phyloP scores from a whole-genome alignment of 2,888 invertebrate genomes.

The Petrolisthes cinctipes region DNA sequence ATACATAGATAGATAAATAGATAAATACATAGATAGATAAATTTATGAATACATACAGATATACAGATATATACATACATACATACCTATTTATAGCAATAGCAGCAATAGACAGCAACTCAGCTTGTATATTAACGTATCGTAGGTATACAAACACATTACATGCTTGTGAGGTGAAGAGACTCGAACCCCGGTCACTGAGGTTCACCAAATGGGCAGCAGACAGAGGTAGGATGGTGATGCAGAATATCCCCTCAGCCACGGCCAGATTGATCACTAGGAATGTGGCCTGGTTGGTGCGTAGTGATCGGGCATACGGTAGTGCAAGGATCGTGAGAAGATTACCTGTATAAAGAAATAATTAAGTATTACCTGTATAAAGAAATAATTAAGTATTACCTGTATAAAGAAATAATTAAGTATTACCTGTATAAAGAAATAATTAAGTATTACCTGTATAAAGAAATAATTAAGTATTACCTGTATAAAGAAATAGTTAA shows the following conservation, averaged over 20 bases:
- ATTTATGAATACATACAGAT: not conserved
- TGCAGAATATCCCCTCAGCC: slow-evolving; percentile 60
- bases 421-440: no score
- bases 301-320: slow-evolving; percentile 49
- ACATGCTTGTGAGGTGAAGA: slow-evolving; percentile 50
- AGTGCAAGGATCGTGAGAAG: slow-evolving; percentile 62
- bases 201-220: slow-evolving; percentile 61
- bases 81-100: slow-evolving; percentile 63
- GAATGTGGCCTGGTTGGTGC: slow-evolving; percentile 58
- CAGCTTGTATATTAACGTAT: slow-evolving; percentile 63
- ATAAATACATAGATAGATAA: no score
- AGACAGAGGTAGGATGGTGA: slow-evolving; percentile 64
- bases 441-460: no score
- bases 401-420: no score
- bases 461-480: no score
- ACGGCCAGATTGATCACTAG: slow-evolving; percentile 64
- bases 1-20: no score
- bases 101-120: slow-evolving; percentile 63
- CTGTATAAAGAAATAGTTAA: no score
- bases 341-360: no score
- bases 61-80: not conserved
- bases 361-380: no score
- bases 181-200: not conserved
- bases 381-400: no score
- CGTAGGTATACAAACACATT: slow-evolving; percentile 60